A percentile compares a stretch with the other conserved stretches of the same genome.
Conservation (phyloP, 2,113 vertebrate genomes). For the Pan paniscus region DNA sequence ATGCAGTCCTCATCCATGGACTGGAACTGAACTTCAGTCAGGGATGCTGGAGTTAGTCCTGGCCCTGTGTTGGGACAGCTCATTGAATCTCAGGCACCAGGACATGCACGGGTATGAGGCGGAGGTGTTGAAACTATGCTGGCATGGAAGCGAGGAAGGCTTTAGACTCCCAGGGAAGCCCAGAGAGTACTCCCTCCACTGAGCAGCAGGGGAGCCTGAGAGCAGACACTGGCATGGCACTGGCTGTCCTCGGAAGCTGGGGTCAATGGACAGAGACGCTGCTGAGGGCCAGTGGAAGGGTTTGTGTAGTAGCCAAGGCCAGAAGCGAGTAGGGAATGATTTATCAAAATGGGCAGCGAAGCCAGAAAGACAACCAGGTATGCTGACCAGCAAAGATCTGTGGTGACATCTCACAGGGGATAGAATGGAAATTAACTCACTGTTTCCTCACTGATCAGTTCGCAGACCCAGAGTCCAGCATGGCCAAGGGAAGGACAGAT, state of each 20-base stretch:
- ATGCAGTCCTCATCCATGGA: neutral
- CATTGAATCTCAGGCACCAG: no score
- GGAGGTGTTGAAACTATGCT: neutral
- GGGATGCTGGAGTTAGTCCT: neutral
- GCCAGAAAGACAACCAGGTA: no score
- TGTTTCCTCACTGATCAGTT: neutral
- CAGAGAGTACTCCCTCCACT: neutral
- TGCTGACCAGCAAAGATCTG: neutral
- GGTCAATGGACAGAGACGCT: neutral
- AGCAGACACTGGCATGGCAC: neutral
- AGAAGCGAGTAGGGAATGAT: neutral
- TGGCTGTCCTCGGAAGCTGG: neutral
- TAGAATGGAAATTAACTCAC: neutral
- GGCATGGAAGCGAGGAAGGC: no score
- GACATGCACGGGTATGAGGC: no score
- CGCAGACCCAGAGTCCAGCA: neutral
- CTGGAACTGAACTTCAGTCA: neutral
- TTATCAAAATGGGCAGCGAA: neutral
- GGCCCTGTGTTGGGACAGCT: no score
- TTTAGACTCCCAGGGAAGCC: neutral
- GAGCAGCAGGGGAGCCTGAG: neutral
- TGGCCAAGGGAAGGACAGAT: neutral
- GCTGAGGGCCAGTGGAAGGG: neutral
- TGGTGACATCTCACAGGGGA: neutral
- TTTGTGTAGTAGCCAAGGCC: neutral